Evolutionary conservation across 2,888 invertebrate species (phyloP), one percentile per base, ranked within the genome.

Genomic region (Brachynemurus nebulosus): DNA sequence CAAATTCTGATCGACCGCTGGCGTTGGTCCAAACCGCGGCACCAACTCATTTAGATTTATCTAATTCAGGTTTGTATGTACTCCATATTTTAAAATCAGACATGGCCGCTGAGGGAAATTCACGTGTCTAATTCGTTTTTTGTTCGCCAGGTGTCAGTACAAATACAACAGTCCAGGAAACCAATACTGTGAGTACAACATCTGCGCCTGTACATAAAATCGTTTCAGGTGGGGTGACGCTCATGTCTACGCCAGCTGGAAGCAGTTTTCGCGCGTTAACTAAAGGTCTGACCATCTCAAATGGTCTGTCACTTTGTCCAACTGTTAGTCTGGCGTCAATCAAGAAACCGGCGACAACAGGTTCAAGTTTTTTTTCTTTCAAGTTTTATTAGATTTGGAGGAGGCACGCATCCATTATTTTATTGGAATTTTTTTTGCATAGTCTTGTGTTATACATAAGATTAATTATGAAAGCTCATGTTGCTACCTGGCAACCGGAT

Each of bases 1-100:
- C 67, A 51, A 67, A 66, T 66, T 19, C 44, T 27, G 63, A 62
- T 39, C 57, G 63, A 51, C 64, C 63, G 23, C 50, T 64, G 47
- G 61, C 64, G 30, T 54, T 64, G 16, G 63, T 64, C 23, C 63
- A 63, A 45, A 61, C 63, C 11, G 55, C 59, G 36, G 55, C 61
- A 12, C 12, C 37, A 9, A 9, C 36, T 21, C 40, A 25, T 25
- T 11, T 25, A 14, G 25, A 25, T 25, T 14, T 21, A 23, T 25
- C 21, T 40, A 23, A 23, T 40, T 16, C 40, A 12, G 40, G 40
- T 40, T 11, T 20, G 18, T 21, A 19, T 20, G n/a, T 1, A 20
- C n/a, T n/a, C n/a, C n/a, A n/a, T n/a, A n/a, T n/a, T n/a, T n/a
- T n/a, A n/a, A n/a, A n/a, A n/a, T n/a, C n/a, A n/a, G n/a, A n/a